A percentile compares a stretch with the other conserved stretches of the same genome.
phyloP scores from a whole-genome alignment of 2,797 vertebrate species.

The Propithecus perrieri region DNA sequence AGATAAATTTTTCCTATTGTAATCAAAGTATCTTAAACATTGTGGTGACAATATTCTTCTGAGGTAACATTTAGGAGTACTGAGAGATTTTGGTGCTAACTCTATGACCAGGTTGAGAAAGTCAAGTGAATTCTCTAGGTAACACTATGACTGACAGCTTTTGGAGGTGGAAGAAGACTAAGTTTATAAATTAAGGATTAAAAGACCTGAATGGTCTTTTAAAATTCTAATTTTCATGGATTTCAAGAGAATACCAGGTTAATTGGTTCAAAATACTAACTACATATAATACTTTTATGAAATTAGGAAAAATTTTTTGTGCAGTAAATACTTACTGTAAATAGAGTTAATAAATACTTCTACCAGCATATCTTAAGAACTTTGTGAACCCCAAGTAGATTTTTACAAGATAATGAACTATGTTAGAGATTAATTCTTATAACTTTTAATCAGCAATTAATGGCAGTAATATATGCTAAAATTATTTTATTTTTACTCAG shows the following conservation, averaged over 20 bases:
- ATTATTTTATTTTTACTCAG: conserved; percentile 23
- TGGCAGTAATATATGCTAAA: neutral
- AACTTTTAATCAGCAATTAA: conserved; percentile 11
- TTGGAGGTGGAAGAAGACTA: neutral
- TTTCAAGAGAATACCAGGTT: conserved; percentile 18
- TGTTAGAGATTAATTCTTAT: conserved; percentile 27
- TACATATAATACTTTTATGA: neutral
- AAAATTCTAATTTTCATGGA: conserved; percentile 16
- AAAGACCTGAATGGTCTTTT: neutral
- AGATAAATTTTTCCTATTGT: neutral
- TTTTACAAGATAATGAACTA: conserved; percentile 47
- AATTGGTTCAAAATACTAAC: conserved; percentile 35
- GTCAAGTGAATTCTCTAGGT: neutral
- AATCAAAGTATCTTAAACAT: conserved; percentile 12
- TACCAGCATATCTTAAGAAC: neutral
- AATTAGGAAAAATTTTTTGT: neutral
- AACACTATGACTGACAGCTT: neutral
- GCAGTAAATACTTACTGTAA: neutral
- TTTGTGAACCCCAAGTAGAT: neutral
- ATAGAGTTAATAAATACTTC: neutral
- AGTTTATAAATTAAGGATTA: neutral
- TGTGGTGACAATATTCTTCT: neutral
- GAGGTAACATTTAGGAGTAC: neutral
- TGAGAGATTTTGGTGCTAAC: neutral
- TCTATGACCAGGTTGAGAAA: neutral